Conservation (phyloP, 2,797 vertebrate genomes). For the Tiaroga cobitis region DNA sequence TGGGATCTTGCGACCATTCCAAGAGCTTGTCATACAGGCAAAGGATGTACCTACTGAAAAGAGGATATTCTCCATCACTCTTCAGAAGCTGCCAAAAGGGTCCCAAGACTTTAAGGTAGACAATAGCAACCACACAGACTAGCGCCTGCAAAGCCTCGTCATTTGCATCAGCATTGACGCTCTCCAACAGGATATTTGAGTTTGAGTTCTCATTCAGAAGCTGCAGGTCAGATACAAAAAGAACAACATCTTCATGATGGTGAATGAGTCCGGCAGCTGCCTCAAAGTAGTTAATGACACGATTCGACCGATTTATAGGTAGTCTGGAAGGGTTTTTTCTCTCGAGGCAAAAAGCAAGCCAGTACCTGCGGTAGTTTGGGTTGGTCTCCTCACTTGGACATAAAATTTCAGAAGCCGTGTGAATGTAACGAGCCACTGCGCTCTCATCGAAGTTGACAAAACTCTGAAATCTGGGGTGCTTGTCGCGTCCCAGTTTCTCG, state of each 20-base stretch:
- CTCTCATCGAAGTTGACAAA: conserved; percentile 80
- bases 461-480: conserved; percentile 69
- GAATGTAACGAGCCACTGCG: conserved; percentile 76
- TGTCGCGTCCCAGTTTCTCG: conserved; percentile 77
- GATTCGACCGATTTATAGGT: conserved; percentile 63
- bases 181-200: conserved; percentile 75
- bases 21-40: conserved; percentile 77
- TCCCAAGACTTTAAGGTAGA: conserved; percentile 81
- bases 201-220: conserved; percentile 68
- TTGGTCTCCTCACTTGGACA: conserved; percentile 56
- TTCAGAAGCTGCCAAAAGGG: conserved; percentile 82
- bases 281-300: conserved; percentile 74
- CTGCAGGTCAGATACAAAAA: conserved; percentile 79
- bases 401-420: conserved; percentile 76
- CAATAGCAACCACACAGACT: conserved; percentile 76
- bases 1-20: conserved; percentile 76
- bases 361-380: conserved; percentile 73
- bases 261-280: conserved; percentile 77
- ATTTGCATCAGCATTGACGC: conserved; percentile 71
- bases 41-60: conserved; percentile 71
- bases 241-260: conserved; percentile 75
- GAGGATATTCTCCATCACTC: conserved; percentile 74
- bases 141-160: conserved; percentile 77
- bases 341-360: conserved; percentile 80
- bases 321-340: conserved; percentile 76